Evolutionary conservation across 2,888 invertebrate genomes (phyloP), one percentile per base, ranked within the genome.

Genomic region (Sinohyriopsis cumingii): DNA sequence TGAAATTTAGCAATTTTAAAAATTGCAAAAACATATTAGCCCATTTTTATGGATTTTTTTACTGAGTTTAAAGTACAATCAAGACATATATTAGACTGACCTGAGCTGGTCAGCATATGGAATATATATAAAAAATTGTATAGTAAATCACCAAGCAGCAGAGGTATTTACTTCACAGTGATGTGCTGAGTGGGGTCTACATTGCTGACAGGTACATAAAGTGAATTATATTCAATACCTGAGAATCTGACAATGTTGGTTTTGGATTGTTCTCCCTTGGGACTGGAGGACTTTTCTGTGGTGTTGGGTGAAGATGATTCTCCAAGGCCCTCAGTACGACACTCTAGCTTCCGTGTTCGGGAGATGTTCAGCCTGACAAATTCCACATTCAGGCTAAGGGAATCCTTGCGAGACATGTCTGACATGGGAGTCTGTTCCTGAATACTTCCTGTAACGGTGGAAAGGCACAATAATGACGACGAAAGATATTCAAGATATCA

Each of bases 311-410:
- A 25, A 72, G 62, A 57, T 75, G 69, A 62, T 63, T 68, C 68
- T 28, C 65, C 70, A 22, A 53, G 9, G n/a, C 65, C 59, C 12
- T 65, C 65, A 20, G 33, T 55, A 59, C 69, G n/a, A 75, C 55
- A 45, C 90, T 96, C 96, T 33, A 96, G 91, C 90, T 97, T 97
- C 76, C 97, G 92, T 64, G 96, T 96, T 73, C 98, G 92, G 0
- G 97, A 96, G 65, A 98, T 92, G 89, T 98, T 97, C 86, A 98
- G 95, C 90, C 98, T 97, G 66, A 98, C 96, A 89, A 98, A 98
- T 91, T 98, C 98, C 3, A 98, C 98, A 90, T 98, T 97, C 71
- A 98, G 95, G 85, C 96, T 97, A 18, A 98, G 92, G 0, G 98
- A 98, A 91, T 98, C 98, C 89, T 98, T 98, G 65, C 98, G 92